phyloP scores from a whole-genome alignment of 2,113 vertebrate species.

The Scolopax mira region DNA sequence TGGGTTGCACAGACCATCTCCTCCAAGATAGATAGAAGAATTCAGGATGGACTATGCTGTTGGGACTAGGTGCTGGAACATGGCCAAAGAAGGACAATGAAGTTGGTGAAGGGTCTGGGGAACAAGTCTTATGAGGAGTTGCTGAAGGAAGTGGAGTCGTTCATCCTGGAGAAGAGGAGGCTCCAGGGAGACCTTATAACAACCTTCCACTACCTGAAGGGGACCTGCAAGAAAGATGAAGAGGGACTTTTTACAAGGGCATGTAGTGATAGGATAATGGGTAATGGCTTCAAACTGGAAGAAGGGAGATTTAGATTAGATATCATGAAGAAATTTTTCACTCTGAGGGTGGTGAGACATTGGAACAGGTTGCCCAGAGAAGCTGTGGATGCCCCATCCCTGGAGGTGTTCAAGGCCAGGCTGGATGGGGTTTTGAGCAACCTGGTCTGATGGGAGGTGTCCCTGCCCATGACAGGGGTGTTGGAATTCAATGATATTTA shows the following conservation, averaged over 20 bases:
- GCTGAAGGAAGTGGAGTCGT: no score
- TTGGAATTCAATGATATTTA: background rate
- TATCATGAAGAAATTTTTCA: background rate
- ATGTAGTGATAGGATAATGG: background rate
- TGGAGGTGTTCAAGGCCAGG: background rate
- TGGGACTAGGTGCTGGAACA: background rate
- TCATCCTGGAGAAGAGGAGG: background rate
- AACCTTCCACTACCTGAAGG: background rate
- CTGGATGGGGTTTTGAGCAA: background rate
- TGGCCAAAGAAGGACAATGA: background rate
- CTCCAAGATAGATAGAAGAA: background rate
- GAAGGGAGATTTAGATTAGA: background rate
- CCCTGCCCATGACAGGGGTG: background rate
- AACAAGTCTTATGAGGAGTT: background rate
- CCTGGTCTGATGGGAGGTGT: background rate
- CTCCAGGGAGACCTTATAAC: background rate
- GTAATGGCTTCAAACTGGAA: background rate
- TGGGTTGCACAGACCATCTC: background rate
- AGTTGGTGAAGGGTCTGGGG: background rate
- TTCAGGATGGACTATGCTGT: background rate
- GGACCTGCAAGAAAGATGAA: background rate
- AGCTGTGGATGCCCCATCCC: background rate
- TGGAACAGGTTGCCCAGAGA: background rate
- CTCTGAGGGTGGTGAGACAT: background rate
- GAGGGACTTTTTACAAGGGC: background rate